Conservation (phyloP, 2,797 vertebrate species). For the Malurus leucopterus region DNA sequence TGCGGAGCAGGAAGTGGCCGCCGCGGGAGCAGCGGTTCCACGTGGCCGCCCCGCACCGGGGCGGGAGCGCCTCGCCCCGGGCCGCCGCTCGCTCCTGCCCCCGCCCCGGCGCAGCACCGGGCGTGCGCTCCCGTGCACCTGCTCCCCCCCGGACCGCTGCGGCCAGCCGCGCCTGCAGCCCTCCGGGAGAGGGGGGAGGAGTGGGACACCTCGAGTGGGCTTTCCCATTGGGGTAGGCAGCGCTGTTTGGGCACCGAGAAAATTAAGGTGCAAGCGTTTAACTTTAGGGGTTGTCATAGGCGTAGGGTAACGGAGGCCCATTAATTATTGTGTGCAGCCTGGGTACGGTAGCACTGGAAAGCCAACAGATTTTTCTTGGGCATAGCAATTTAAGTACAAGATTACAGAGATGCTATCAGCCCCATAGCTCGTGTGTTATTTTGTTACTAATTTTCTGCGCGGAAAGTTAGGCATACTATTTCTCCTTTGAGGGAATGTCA, state of each 20-base stretch:
- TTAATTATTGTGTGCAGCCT: background rate
- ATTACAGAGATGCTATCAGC: slow-evolving; percentile 30
- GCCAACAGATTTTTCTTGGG: background rate
- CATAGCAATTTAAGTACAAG: background rate
- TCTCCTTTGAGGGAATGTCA: background rate
- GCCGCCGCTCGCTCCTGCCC: background rate
- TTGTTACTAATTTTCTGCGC: slow-evolving; percentile 19
- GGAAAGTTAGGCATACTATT: background rate
- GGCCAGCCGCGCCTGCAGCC: background rate
- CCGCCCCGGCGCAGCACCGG: background rate
- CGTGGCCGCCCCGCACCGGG: slow-evolving; percentile 63
- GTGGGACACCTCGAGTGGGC: accelerated
- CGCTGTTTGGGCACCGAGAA: background rate
- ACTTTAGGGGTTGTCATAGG: accelerated
- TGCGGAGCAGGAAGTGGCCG: slow-evolving; percentile 64
- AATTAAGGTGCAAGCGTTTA: background rate
- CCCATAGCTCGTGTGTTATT: background rate
- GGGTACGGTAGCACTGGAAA: background rate
- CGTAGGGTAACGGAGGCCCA: background rate
- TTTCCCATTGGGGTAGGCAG: background rate
- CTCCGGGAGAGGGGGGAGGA: background rate
- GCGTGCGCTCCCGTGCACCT: background rate
- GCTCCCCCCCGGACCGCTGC: background rate
- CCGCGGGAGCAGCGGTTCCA: slow-evolving; percentile 56
- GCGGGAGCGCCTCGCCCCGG: background rate